These are phyloP conservation scores for Okapia johnstoni DNA, from an alignment of 2,113 vertebrate genomes.

Conservation along the genomic window DNA sequence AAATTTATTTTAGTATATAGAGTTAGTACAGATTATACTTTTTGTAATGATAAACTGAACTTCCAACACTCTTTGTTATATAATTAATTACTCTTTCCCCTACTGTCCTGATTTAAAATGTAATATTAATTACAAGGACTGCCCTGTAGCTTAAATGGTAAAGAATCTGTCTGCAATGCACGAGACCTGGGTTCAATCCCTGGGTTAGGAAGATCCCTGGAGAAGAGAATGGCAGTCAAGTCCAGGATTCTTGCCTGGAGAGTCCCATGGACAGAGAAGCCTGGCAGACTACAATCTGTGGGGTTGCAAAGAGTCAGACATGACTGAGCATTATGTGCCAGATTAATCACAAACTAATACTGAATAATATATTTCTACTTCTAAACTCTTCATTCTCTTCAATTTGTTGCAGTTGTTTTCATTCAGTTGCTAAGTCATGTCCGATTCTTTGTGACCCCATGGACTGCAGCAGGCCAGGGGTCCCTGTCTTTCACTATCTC, in stretches of 20 bases:
- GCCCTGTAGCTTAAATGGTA: not conserved
- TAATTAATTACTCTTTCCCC: not conserved
- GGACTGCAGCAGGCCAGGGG: not conserved
- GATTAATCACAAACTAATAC: not conserved
- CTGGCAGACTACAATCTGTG: not conserved
- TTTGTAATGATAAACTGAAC: not conserved
- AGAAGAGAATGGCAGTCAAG: not conserved
- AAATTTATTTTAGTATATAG: slow-evolving; percentile 23
- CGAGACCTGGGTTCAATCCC: not conserved
- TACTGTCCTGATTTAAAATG: not conserved
- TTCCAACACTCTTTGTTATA: not conserved
- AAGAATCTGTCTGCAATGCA: not conserved
- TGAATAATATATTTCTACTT: not conserved
- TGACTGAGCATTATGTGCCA: not conserved
- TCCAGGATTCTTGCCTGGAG: not conserved
- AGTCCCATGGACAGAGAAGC: not conserved
- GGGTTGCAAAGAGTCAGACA: not conserved
- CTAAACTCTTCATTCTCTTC: not conserved
- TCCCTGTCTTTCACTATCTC: not conserved
- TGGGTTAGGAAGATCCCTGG: not conserved
- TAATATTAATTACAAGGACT: not conserved
- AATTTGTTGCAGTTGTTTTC: not conserved
- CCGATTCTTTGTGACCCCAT: not conserved
- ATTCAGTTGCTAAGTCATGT: not conserved
- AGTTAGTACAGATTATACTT: not conserved